Evolutionary conservation across 64 coral and sea anemone species (phyloP).

Genomic region (Pocillopora damicornis): DNA sequence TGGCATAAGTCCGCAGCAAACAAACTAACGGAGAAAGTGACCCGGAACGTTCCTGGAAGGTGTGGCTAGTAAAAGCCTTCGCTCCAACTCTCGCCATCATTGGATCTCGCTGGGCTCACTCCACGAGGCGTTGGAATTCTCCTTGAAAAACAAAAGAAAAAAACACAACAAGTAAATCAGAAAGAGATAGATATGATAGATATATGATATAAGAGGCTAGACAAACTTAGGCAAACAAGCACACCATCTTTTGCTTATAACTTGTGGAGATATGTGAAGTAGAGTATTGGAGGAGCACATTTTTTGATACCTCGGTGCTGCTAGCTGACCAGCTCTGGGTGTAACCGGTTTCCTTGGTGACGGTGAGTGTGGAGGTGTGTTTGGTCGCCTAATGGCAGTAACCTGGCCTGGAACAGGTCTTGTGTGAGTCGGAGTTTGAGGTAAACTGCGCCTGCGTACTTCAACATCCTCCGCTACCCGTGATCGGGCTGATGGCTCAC

Average conservation of each 20-base stretch:
- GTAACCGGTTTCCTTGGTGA: conserved; percentile 16
- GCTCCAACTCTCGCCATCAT: conserved; percentile 23
- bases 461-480: conserved; percentile 28
- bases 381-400: background rate
- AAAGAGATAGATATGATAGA: background rate
- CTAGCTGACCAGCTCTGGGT: conserved; percentile 47
- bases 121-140: conserved; percentile 50
- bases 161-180: background rate
- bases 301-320: conserved; percentile 41
- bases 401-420: background rate
- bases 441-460: conserved; percentile 48
- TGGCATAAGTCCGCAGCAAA: background rate
- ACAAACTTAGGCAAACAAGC: no score
- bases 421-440: conserved; percentile 44
- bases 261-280: background rate
- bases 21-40: no score
- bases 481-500: conserved; percentile 16
- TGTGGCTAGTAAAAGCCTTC: conserved; percentile 15
- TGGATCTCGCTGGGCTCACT: conserved; percentile 16
- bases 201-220: no score
- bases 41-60: no score
- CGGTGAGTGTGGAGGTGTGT: background rate
- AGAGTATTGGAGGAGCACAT: background rate
- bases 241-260: background rate
- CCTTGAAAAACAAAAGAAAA: conserved; percentile 2